These are phyloP conservation scores for Trimorus sp. DNA, from an alignment of 2,888 invertebrate genomes.

Conservation along the genomic window DNA sequence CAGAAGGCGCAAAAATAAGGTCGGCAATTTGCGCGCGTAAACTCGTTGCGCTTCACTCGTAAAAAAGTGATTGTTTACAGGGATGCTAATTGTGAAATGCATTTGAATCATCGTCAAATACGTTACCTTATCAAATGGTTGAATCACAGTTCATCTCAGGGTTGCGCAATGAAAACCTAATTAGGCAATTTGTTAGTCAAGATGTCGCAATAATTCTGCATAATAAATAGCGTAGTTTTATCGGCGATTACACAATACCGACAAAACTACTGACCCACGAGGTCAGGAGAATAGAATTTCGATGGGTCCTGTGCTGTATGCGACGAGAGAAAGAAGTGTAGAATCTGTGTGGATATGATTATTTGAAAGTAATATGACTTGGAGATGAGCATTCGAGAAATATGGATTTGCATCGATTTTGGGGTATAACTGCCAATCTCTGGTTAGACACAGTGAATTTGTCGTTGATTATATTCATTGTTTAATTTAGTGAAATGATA, in stretches of 20 bases:
- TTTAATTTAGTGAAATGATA: too few species aligned
- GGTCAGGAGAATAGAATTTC: constrained; percentile 35
- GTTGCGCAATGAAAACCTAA: constrained; percentile 24
- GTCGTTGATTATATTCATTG: too few species aligned
- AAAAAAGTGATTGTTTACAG: not conserved
- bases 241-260: constrained; percentile 27
- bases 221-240: constrained; percentile 41
- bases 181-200: constrained; percentile 39
- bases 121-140: constrained; percentile 2
- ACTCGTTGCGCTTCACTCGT: too few species aligned
- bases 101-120: constrained; percentile 6
- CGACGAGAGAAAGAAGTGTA: too few species aligned
- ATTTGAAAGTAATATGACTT: too few species aligned
- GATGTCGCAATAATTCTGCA: constrained; percentile 23
- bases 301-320: not conserved
- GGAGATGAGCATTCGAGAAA: too few species aligned
- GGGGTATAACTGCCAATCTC: too few species aligned
- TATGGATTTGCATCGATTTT: too few species aligned
- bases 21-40: too few species aligned
- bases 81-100: not conserved
- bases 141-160: constrained; percentile 14
- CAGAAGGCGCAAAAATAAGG: too few species aligned
- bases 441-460: too few species aligned
- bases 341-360: too few species aligned
- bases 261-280: constrained; percentile 42